Evolutionary conservation across 2,888 invertebrate genomes (phyloP).

Genomic region (Tolmerus cingulatus): DNA sequence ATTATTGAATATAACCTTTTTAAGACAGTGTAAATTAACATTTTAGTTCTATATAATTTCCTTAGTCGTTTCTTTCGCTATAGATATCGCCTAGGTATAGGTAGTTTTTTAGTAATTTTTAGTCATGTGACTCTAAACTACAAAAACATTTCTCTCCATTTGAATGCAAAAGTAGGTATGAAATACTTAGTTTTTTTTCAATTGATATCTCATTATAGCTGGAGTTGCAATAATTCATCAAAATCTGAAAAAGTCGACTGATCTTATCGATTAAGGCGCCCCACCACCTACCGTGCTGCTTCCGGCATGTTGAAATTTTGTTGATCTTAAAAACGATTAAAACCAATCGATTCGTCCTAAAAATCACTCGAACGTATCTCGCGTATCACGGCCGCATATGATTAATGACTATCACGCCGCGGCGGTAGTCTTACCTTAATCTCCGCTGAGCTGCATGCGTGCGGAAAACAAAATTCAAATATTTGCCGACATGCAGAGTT

Average conservation of each 20-base stretch:
- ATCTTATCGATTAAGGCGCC: neutral
- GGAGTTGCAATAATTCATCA: neutral
- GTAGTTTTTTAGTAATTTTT: neutral
- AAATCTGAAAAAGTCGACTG: neutral
- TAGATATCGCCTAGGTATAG: neutral
- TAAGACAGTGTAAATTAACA: neutral
- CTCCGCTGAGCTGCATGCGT: neutral
- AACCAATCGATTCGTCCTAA: neutral
- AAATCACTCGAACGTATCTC: neutral
- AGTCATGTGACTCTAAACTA: neutral
- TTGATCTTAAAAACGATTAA: slow-evolving; percentile 8
- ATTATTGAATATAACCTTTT: no score
- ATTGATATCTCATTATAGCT: neutral
- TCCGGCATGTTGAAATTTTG: neutral
- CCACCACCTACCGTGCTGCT: neutral
- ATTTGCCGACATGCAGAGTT: slow-evolving; percentile 4
- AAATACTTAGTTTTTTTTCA: neutral
- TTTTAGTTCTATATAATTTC: neutral
- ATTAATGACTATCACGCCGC: neutral
- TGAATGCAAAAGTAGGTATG: neutral
- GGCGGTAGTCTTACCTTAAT: neutral
- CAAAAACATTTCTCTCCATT: neutral
- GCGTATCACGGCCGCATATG: neutral
- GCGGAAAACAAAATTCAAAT: slow-evolving; percentile 16
- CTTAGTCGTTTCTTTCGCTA: no score